These are phyloP conservation scores for Pseudochromis fuscus DNA, from an alignment of 2,797 vertebrate species.

Conservation along the genomic window DNA sequence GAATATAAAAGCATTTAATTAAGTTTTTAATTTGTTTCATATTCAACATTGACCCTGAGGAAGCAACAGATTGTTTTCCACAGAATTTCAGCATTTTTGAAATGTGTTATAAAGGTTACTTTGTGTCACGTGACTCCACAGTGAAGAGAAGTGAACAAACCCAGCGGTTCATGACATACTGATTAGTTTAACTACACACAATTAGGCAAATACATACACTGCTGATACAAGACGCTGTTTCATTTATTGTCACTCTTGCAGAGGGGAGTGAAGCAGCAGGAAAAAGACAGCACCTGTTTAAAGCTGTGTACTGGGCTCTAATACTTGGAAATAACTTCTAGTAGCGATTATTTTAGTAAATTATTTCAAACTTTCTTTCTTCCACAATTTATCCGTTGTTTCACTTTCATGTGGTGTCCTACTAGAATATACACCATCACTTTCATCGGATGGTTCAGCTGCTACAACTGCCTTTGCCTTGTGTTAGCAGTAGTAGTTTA, in stretches of 20 bases:
- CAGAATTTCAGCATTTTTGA: conserved; percentile 10
- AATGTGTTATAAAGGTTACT: conserved; percentile 49
- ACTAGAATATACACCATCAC: background rate
- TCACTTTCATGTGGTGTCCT: too few relatives aligned
- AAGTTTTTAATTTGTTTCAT: background rate
- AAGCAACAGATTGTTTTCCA: background rate
- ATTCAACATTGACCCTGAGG: background rate
- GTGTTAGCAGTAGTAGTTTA: conserved; percentile 4
- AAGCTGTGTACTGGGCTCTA: background rate
- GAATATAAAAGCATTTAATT: background rate
- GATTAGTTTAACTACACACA: conserved; percentile 4
- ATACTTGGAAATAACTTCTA: background rate
- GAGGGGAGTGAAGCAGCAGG: background rate
- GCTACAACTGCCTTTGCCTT: background rate
- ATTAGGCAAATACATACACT: conserved; percentile 5
- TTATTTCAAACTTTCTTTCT: too few relatives aligned
- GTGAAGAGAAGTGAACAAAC: conserved; percentile 17
- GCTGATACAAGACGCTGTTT: background rate
- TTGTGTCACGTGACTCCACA: conserved; percentile 22
- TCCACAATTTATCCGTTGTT: too few relatives aligned
- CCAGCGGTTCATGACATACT: background rate
- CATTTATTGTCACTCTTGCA: conserved; percentile 3
- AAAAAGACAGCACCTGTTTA: background rate
- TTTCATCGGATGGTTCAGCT: background rate
- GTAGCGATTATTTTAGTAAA: background rate